A percentile compares a stretch with the other conserved stretches of the same genome.
phyloP scores from a whole-genome alignment of 2,797 vertebrate genomes.

The Peromyscus aztecus region DNA sequence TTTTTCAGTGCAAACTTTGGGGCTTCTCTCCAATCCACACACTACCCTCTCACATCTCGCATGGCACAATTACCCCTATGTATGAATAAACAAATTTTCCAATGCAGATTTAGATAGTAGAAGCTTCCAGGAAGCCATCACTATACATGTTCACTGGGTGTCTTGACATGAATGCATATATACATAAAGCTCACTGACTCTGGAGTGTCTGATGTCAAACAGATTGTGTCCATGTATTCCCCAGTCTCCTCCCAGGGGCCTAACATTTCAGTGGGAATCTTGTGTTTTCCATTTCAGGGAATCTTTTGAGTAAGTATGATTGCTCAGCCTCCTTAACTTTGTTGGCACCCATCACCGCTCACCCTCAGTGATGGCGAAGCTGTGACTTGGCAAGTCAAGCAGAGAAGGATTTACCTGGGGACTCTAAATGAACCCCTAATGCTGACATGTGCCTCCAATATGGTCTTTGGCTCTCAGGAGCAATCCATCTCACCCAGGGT shows the following conservation, averaged over 20 bases:
- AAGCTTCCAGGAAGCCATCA: neutral
- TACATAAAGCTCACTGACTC: neutral
- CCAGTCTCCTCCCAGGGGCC: neutral
- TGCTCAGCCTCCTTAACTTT: neutral
- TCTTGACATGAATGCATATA: neutral
- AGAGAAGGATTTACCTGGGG: neutral
- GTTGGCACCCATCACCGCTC: neutral
- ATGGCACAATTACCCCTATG: neutral
- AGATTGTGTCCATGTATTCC: neutral
- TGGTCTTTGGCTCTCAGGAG: slow-evolving; percentile 35
- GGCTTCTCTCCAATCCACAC: neutral
- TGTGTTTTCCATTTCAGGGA: neutral
- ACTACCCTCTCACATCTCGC: neutral
- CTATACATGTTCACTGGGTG: neutral
- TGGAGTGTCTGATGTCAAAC: neutral
- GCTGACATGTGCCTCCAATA: slow-evolving; percentile 47
- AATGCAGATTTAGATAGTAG: neutral
- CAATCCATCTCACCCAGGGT: neutral
- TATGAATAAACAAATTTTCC: neutral
- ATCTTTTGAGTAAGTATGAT: neutral
- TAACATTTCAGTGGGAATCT: neutral
- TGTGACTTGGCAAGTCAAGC: neutral
- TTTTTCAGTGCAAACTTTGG: neutral
- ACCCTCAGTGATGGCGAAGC: neutral
- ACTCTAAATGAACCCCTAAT: neutral